Evolutionary conservation across 1,140 invertebrate species (phyloP).

Genomic region (Hyphantria cunea): DNA sequence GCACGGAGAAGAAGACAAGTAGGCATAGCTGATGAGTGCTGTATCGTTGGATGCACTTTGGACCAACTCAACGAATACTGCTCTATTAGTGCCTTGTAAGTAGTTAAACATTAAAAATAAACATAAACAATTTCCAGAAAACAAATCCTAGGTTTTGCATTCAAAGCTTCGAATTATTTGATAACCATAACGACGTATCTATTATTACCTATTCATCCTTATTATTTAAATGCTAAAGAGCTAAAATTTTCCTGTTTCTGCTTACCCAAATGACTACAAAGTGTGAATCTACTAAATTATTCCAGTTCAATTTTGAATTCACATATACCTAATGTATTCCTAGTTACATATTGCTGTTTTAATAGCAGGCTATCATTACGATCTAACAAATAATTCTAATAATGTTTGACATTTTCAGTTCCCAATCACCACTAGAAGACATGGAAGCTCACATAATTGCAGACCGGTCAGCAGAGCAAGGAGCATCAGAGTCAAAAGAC

Average conservation of each 20-base stretch:
- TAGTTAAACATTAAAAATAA: too few relatives aligned
- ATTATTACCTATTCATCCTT: too few relatives aligned
- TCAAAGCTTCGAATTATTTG: too few relatives aligned
- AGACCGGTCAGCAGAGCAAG: constrained; percentile 60
- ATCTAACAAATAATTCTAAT: not conserved
- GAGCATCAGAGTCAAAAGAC: constrained; percentile 23
- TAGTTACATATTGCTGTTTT: not conserved
- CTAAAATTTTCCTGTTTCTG: too few relatives aligned
- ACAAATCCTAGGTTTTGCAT: too few relatives aligned
- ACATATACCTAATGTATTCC: too few relatives aligned
- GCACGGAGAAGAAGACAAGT: constrained; percentile 51
- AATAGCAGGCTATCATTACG: not conserved
- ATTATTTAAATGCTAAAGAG: too few relatives aligned
- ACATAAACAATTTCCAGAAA: too few relatives aligned
- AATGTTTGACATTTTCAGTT: constrained; percentile 44
- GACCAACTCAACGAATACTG: constrained; percentile 68
- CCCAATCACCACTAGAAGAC: constrained; percentile 58
- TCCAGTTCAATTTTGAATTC: too few relatives aligned
- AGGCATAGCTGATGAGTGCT: constrained; percentile 67
- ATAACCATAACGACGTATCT: too few relatives aligned
- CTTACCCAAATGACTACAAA: too few relatives aligned
- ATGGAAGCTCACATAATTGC: constrained; percentile 64
- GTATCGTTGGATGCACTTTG: constrained; percentile 60
- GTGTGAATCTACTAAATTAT: too few relatives aligned
- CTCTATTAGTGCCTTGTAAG: constrained; percentile 64